phyloP scores from a whole-genome alignment of 2,888 invertebrate genomes.

The Dryobota labecula region DNA sequence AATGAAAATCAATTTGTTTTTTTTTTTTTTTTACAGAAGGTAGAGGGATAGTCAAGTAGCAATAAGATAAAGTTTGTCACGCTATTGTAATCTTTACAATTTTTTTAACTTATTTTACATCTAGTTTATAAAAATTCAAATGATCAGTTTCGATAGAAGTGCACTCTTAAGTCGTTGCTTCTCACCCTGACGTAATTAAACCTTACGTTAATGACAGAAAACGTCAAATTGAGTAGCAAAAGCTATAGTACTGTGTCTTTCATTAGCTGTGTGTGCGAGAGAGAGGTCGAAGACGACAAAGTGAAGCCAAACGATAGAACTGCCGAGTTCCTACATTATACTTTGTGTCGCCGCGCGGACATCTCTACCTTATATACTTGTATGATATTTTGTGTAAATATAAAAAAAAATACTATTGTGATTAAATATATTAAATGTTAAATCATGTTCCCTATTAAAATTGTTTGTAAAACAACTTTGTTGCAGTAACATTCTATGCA shows the following conservation, averaged over 20 bases:
- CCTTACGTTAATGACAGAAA: background rate
- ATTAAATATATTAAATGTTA: conserved; percentile 12
- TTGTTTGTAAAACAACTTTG: conserved; percentile 18
- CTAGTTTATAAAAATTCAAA: conserved; percentile 23
- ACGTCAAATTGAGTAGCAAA: conserved; percentile 20
- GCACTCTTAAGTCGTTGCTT: conserved; percentile 29
- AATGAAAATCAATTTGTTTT: background rate
- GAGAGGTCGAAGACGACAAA: conserved; percentile 47
- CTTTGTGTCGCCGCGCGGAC: conserved; percentile 37
- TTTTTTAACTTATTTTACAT: conserved; percentile 24
- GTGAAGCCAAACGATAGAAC: conserved; percentile 61
- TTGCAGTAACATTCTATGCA: conserved; percentile 35
- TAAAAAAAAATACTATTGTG: conserved; percentile 13
- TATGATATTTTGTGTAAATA: conserved; percentile 36
- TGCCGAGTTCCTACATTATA: conserved; percentile 65
- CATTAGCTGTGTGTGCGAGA: conserved; percentile 51
- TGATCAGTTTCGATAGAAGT: conserved; percentile 58
- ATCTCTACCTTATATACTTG: conserved; percentile 31
- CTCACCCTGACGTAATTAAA: conserved; percentile 20
- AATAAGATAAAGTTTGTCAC: conserved; percentile 20
- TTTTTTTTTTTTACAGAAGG: conserved; percentile 11
- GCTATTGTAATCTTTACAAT: conserved; percentile 15
- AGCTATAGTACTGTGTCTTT: conserved; percentile 42
- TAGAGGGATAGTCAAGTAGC: conserved; percentile 9
- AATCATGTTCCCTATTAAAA: conserved; percentile 9